phyloP scores from a whole-genome alignment of 2,888 invertebrate genomes.

The Melipona bicolor region DNA sequence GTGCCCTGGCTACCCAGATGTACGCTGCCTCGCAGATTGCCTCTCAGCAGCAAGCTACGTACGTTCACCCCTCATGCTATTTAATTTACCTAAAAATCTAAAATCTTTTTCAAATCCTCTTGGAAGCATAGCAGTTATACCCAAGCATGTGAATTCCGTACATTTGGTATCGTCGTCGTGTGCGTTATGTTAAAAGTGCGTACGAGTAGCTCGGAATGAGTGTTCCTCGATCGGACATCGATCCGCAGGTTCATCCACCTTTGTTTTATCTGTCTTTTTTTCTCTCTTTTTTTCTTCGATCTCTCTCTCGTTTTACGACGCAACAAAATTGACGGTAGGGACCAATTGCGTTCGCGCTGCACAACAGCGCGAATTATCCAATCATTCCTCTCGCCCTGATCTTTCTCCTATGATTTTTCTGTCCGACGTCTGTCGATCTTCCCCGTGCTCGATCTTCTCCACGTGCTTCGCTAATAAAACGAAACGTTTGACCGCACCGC shows the following conservation, averaged over 20 bases:
- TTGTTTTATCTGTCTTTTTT: not conserved
- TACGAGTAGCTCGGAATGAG: conserved; percentile 14
- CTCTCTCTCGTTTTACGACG: too few relatives aligned
- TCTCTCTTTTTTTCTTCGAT: too few relatives aligned
- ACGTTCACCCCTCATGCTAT: conserved; percentile 86
- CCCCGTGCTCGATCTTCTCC: conserved; percentile 14
- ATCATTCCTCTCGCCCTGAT: not conserved
- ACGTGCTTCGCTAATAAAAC: not conserved
- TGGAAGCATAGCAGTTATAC: conserved; percentile 79
- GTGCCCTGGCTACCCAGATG: conserved; percentile 99
- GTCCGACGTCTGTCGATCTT: conserved; percentile 14
- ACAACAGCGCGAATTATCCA: not conserved
- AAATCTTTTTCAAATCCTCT: conserved; percentile 73
- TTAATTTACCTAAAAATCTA: conserved; percentile 81
- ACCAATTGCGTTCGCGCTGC: not conserved
- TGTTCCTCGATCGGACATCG: conserved; percentile 3
- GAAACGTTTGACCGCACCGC: not conserved
- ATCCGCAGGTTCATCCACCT: not conserved
- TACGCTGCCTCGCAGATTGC: conserved; percentile 96
- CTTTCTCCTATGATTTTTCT: conserved; percentile 14
- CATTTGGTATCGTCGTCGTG: conserved; percentile 38
- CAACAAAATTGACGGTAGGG: not conserved
- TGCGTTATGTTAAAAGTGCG: conserved; percentile 5
- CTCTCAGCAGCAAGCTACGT: conserved; percentile 97
- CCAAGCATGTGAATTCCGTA: conserved; percentile 71